These are phyloP conservation scores for Fukomys damarensis DNA, from an alignment of 2,113 vertebrate species.

Conservation along the genomic window DNA sequence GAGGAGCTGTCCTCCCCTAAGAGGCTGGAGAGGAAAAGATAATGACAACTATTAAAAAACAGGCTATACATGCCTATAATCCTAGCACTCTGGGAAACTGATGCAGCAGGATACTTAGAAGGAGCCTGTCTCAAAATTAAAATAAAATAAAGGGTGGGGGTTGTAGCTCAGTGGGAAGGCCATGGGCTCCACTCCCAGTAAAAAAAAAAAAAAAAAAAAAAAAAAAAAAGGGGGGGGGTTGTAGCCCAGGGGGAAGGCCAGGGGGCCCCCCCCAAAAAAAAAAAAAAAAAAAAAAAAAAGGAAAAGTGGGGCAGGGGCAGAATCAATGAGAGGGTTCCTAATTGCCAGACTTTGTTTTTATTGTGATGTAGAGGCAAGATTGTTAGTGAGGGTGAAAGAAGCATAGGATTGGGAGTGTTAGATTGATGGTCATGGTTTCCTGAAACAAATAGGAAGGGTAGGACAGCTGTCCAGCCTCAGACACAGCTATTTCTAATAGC, in stretches of 20 bases:
- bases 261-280: too few relatives aligned
- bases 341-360: not conserved
- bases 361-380: not conserved
- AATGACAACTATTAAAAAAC: not conserved
- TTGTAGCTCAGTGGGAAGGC: not conserved
- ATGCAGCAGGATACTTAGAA: not conserved
- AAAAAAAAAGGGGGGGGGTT: too few relatives aligned
- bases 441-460: not conserved
- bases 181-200: not conserved
- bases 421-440: not conserved
- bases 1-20: not conserved
- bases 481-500: not conserved
- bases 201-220: too few relatives aligned
- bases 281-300: too few relatives aligned
- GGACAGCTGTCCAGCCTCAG: not conserved
- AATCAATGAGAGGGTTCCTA: slow-evolving; percentile 10
- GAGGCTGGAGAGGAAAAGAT: not conserved
- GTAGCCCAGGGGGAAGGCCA: not conserved
- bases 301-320: not conserved
- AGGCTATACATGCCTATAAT: not conserved
- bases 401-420: not conserved
- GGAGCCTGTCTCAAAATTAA: not conserved
- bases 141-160: not conserved
- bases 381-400: not conserved
- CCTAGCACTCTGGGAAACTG: not conserved